Percentiles rank a stretch among this genome's conserved stretches.
Conservation (phyloP, 2,797 vertebrate species). For the Alauda arvensis region DNA sequence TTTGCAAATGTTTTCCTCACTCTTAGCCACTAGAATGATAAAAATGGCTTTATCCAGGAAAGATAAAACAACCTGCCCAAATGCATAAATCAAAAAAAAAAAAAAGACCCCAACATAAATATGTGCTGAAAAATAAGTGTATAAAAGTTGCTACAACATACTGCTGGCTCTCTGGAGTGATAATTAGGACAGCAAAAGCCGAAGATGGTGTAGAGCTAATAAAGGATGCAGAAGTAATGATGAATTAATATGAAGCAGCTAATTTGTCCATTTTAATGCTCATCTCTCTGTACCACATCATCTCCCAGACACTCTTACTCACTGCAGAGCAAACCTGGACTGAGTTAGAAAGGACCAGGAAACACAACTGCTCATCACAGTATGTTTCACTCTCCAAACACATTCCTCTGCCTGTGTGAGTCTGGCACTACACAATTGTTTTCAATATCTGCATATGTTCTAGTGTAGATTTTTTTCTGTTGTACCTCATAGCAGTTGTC, state of each 20-base stretch:
- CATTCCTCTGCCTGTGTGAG: not conserved
- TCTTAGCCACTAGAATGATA: not conserved
- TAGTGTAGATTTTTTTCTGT: not conserved
- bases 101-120: fast-evolving
- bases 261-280: conserved; percentile 3
- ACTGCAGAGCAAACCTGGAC: not conserved
- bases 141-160: not conserved
- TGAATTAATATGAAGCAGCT: not conserved
- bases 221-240: not conserved
- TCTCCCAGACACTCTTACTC: not conserved
- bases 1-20: not conserved
- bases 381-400: not conserved
- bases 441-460: not conserved
- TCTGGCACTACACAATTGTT: not conserved
- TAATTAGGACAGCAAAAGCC: not conserved
- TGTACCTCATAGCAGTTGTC: not conserved
- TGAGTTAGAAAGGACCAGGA: not conserved
- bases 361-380: not conserved
- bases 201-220: not conserved
- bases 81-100: not conserved
- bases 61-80: not conserved
- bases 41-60: not conserved
- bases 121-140: not conserved
- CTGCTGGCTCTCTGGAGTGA: not conserved
- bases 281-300: not conserved